Base-by-base conservation (phyloP, 2,113 vertebrate genomes). In the Gallinago jamesoni region DNA sequence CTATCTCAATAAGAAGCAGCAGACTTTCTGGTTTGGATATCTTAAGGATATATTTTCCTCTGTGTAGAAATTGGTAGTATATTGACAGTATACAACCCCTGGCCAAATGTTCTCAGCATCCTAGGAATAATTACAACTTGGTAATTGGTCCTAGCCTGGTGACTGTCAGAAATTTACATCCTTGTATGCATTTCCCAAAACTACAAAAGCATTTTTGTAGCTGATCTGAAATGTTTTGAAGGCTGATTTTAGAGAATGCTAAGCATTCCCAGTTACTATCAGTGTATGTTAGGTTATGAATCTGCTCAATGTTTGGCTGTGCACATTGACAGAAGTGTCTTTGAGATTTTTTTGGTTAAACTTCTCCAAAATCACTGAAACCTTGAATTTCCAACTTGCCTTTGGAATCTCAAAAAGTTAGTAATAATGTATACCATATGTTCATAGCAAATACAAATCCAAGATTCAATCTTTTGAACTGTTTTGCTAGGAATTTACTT, bases 81-180 rank as follows among this genome's bases (percentile, higher is more conserved):
- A 56, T 0, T 57, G 21, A 5, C 17, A 43, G 7, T 8, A 17
- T 47, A 63, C 63, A 68, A 4, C 1, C 18, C 4, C 20, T 50
- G 20, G 14, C 7, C 7, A 85, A 68, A 76, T 8, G 3, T 48
- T 30, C 18, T 79, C 14, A 47, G 15, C 31, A 48, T 72, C 6
- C 0, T 3, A 76, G 12, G 3, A 50, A 19, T 69, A 79, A 83
- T 48, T 73, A 15, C 19, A 79, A 27, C 10, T 31, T 7, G 10
- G 39, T 39, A 39, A 19, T 33, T 53, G 4, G 8, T 76, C 23
- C 14, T 48, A 39, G 35, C 9, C 16, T 33, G 24, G 2, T 47
- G 17, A 47, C 4, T 37, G 18, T 39, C 30, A 66, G 16, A 67
- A 92, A 76, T 75, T 14, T 52, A 5, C 1, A 13, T 17, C 56